Base-by-base conservation (phyloP, 2,113 vertebrate species). In the Ctenodactylus gundi region DNA sequence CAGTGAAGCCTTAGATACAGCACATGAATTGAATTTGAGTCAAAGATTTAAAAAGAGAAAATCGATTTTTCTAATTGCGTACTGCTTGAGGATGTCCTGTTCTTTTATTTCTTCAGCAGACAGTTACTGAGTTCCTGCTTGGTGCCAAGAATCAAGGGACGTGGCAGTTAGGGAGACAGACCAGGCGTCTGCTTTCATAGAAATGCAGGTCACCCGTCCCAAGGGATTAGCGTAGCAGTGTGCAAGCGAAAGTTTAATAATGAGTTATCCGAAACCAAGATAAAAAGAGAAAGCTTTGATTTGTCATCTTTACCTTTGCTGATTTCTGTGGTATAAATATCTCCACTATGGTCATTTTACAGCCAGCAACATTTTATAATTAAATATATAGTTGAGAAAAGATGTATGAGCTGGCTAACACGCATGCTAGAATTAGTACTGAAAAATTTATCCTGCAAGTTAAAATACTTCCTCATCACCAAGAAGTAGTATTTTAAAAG, bases 21-120 rank as follows among this genome's bases (percentile, higher is more conserved):
- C 31, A 91, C 44, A 81, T 81, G 39, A 72, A 77, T 53, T 9
- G 36, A 86, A 77, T 94, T 91, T 89, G 23, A 57, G 39, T 83
- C 25, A 89, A 49, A n/a, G 41, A 75, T 68, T 67, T 72, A 78
- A 27, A 88, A 65, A 62, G 31, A 53, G 17, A 90, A 73, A 88
- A 68, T 41, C 85, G 44, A 67, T 49, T 55, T n/a, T 91, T 92
- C 21, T 84, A 62, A 27, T 89, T 83, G 14, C 31, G 31, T 20
- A 29, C 31, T 60, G n/a, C 23, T 3, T 76, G 1, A 41, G 25
- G 39, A 57, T 36, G 72, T 94, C 58, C 34, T 77, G 20, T 82
- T 85, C 36, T 65, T 77, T 86, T 12, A 49, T 83, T 78, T 7
- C 51, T 83, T 67, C n/a, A 34, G 36, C 23, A 78, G 36, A 49